Evolutionary conservation across 1,140 invertebrate species (phyloP), one percentile per base, ranked within the genome.

Genomic region (Hesperophylax magnus): DNA sequence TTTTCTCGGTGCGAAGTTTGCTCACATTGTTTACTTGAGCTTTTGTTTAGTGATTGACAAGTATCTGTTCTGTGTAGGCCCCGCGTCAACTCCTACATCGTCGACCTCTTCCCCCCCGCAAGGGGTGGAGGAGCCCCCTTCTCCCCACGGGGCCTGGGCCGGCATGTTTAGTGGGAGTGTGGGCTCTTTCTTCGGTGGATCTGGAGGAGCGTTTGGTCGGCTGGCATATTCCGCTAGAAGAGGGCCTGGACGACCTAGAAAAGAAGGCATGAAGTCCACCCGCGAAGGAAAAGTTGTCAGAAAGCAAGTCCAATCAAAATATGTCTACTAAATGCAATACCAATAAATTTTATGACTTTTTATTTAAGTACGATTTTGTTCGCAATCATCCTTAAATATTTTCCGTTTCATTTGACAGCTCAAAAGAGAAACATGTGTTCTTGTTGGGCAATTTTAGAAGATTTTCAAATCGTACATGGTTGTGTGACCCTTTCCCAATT

Each of bases 231-330:
- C 91, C 77, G 92, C 93, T 75, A 91, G 93, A 83, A 89, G 94
- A 71, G 94, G 94, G 24, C 93, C 94, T 52, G 94, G 94, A 2
- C 88, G 94, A 84, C 94, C 94, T 4, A 89, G 93, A 69, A 94
- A 94, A 86, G 94, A 95, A 86, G 91, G 92, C 81, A 88, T 89
- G 85, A 90, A 89, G 81, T 83, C 88, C 74, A 85, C 88, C 11
- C 81, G 86, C 71, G 89, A 90, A 84, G 88, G 88, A 39, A 88
- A 88, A 84, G 87, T 88, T 84, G 87, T 88, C 54, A 87, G 88
- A 85, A 87, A 88, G 88, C 88, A 85, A 84, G 61, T 39, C 22
- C 3, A 61, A 22, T 7, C 20, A 22, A 15, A 72, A 47, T 80
- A 80, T n/a, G n/a, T 47, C 39, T 47, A 39, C 7, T 3, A 39